Conservation (phyloP, 2,797 vertebrate species). For the Bradypodion pumilum region DNA sequence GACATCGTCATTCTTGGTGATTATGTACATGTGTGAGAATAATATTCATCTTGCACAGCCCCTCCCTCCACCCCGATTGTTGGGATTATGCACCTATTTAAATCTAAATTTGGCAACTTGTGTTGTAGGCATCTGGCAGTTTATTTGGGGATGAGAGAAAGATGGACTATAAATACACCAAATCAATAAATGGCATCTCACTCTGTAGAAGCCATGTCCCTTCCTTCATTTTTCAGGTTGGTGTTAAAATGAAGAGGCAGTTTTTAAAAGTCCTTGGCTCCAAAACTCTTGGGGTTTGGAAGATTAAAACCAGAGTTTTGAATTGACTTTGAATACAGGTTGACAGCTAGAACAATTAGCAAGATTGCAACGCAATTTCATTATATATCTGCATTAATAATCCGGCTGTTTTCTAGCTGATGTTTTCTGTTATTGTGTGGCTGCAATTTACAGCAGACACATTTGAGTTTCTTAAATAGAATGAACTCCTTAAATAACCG, state of each 20-base stretch:
- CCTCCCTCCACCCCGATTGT: background rate
- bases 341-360: background rate
- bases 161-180: too few relatives aligned
- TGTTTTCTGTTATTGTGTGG: background rate
- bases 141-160: too few relatives aligned
- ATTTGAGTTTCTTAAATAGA: background rate
- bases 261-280: too few relatives aligned
- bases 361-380: background rate
- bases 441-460: too few relatives aligned
- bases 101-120: too few relatives aligned
- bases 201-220: background rate
- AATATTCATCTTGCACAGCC: background rate
- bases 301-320: too few relatives aligned
- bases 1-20: background rate
- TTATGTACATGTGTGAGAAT: background rate
- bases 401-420: background rate
- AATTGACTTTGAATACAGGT: too few relatives aligned
- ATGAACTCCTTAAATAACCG: too few relatives aligned
- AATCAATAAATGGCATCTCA: too few relatives aligned
- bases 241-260: too few relatives aligned
- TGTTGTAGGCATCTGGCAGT: too few relatives aligned
- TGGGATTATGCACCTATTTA: background rate
- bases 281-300: too few relatives aligned
- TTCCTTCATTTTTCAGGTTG: background rate
- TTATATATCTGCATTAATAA: background rate